These are phyloP conservation scores for Chelonus formosanus DNA, from an alignment of 2,888 invertebrate species.

Conservation along the genomic window DNA sequence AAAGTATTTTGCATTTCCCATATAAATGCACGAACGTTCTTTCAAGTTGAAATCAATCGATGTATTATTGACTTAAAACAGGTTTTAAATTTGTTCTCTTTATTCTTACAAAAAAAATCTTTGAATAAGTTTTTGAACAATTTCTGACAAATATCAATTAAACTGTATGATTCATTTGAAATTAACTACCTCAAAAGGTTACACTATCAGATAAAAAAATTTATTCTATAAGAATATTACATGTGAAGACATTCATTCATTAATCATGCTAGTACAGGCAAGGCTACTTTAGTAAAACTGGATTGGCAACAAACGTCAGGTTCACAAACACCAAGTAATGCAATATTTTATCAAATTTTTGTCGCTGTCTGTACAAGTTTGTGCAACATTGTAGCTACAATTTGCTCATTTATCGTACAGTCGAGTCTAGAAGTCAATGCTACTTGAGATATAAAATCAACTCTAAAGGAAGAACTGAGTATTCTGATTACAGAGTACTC, in stretches of 20 bases:
- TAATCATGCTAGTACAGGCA: not conserved
- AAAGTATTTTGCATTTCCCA: too few relatives aligned
- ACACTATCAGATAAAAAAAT: not conserved
- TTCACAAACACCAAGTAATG: slow-evolving; percentile 41
- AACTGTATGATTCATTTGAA: too few relatives aligned
- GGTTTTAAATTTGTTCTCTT: too few relatives aligned
- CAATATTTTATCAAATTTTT: slow-evolving; percentile 40
- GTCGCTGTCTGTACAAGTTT: slow-evolving; percentile 48
- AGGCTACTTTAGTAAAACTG: not conserved
- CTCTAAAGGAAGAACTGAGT: too few relatives aligned
- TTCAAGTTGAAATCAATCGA: too few relatives aligned
- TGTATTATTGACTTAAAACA: too few relatives aligned
- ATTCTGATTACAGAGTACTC: too few relatives aligned
- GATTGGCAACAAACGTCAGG: slow-evolving; percentile 10
- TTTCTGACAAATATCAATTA: too few relatives aligned
- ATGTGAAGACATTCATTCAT: not conserved
- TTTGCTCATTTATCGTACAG: slow-evolving; percentile 51
- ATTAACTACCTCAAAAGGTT: too few relatives aligned
- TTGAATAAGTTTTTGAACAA: too few relatives aligned
- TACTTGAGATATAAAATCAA: not conserved
- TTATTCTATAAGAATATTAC: not conserved
- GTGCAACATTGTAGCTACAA: slow-evolving; percentile 55
- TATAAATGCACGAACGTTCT: too few relatives aligned
- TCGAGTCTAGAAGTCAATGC: slow-evolving; percentile 34
- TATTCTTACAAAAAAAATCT: too few relatives aligned